Evolutionary conservation across 1,140 invertebrate genomes (phyloP), one percentile per base, ranked within the genome.

Genomic region (Elymnias hypermnestra): DNA sequence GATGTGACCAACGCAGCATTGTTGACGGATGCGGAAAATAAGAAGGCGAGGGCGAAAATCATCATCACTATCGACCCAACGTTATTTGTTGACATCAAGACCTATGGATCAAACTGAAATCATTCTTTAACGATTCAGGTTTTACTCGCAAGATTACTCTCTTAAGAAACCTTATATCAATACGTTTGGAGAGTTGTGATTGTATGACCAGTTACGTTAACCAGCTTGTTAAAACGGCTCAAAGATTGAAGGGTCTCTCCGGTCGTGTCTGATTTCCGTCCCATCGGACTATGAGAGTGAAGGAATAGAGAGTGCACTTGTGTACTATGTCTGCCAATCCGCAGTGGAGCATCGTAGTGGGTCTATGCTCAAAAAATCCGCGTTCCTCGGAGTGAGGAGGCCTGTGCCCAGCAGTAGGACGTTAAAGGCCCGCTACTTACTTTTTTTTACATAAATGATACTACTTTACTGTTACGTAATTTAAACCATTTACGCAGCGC

Each of bases 161-260:
- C 9, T 13, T 42, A 3, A 9, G 40, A 0, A 29, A 12, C 21
- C n/a, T 42, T 4, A 42, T 42, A 6, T 42, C 40, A 1, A 42
- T 42, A 5, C 15, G 40, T n/a, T 18, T 42, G 2, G 40, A 42
- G 31, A 42, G 19, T 31, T 2, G 26, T 10, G 10, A 12, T 10
- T 21, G 6, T 22, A 37, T 37, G 35, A 37, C 19, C 1, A 21
- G 4, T n/a, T 42, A 42, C 17, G 17, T 42, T 1, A 31, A 2
- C 5, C 26, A 31, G 8, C 9, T 42, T 5, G 5, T 42, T 0
- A 17, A 42, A 42, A 31, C 40, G 1, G 9, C 13, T 5, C 40
- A 42, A 21, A 19, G 28, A 5, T 12, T 42, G 13, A 31, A 13
- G 2, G 26, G 40, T n/a, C n/a, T n/a, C n/a, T n/a, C n/a, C n/a